A percentile compares a stretch with the other conserved stretches of the same genome.
Evolutionary conservation across 2,888 invertebrate species (phyloP).

Genomic region (Eupithecia inturbata): DNA sequence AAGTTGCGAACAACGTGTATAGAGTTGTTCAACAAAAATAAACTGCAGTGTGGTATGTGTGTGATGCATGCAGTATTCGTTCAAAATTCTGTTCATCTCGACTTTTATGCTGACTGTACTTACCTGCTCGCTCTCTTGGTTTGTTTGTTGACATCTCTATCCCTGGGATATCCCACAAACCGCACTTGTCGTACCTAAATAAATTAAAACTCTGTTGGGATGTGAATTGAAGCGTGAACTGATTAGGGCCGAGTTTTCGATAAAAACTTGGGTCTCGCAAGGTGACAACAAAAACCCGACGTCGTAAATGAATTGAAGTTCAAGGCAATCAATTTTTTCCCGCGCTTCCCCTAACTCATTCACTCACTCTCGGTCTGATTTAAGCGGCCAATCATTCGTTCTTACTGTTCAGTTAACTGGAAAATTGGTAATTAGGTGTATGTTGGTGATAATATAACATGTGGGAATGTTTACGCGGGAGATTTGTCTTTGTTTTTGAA

Average conservation of each 20-base stretch:
- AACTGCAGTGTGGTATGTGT: neutral
- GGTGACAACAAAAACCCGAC: constrained; percentile 72
- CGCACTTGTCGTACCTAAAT: constrained; percentile 8
- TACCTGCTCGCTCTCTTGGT: neutral
- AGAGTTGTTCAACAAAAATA: neutral
- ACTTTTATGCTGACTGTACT: constrained; percentile 9
- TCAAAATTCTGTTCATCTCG: neutral
- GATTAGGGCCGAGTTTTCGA: constrained; percentile 29
- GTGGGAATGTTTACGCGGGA: neutral
- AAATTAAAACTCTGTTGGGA: constrained; percentile 23
- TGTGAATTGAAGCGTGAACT: constrained; percentile 25
- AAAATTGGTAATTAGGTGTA: constrained; percentile 80
- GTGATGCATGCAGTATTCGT: neutral
- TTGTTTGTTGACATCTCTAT: neutral
- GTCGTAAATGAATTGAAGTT: constrained; percentile 75
- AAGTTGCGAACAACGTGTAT: no score
- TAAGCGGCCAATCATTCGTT: constrained; percentile 80
- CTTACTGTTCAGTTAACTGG: constrained; percentile 79
- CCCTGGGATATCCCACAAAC: neutral
- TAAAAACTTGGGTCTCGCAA: constrained; percentile 57
- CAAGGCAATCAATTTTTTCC: constrained; percentile 78
- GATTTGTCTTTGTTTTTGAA: neutral
- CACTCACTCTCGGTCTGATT: constrained; percentile 72
- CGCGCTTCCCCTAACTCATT: constrained; percentile 61
- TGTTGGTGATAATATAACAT: constrained; percentile 57